Evolutionary conservation across 1,140 invertebrate species (phyloP).

Genomic region (silkworm (Bombyx mori)): ASM3026992v2 NC_085121.1:8453001-8453500

Average conservation of each 20-base stretch:
- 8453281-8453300: conserved; percentile 53
- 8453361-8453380: conserved; percentile 48
- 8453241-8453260: conserved; percentile 47
- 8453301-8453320: conserved; percentile 55
- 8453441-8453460: conserved; percentile 28
- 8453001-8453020: too few species aligned
- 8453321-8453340: conserved; percentile 46
- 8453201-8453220: too few species aligned
- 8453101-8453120: too few species aligned
- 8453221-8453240: too few species aligned
- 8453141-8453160: too few species aligned
- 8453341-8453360: conserved; percentile 50
- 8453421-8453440: conserved; percentile 27
- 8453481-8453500: conserved; percentile 53
- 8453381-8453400: conserved; percentile 14
- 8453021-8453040: too few species aligned
- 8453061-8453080: too few species aligned
- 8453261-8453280: conserved; percentile 55
- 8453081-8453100: too few species aligned
- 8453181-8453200: too few species aligned
- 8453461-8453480: conserved; percentile 50
- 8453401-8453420: conserved; percentile 41
- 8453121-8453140: too few species aligned
- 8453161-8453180: too few species aligned
- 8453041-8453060: too few species aligned